phyloP scores from a whole-genome alignment of 1,140 invertebrate species.

The Physella acuta region DNA sequence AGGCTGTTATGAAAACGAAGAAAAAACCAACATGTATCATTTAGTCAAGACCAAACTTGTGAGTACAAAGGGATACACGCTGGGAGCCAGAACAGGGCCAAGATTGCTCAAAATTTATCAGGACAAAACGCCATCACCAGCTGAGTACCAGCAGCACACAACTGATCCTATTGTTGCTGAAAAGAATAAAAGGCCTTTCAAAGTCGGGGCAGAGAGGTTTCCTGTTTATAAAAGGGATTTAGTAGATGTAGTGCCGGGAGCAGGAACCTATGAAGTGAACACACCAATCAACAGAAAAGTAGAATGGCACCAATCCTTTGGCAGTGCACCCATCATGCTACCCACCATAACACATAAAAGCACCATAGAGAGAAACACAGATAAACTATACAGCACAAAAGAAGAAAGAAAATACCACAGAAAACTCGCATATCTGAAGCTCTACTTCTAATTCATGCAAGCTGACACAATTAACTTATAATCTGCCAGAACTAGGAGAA shows the following conservation, averaged over 20 bases:
- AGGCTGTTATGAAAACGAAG: too few species aligned
- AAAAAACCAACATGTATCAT: slow-evolving; percentile 54
- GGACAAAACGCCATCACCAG: slow-evolving; percentile 50
- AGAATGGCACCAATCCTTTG: too few species aligned
- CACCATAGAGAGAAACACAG: too few species aligned
- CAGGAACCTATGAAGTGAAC: too few species aligned
- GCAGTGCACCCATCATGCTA: slow-evolving; percentile 48
- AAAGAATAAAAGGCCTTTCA: slow-evolving; percentile 50
- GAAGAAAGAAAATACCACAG: slow-evolving; percentile 55
- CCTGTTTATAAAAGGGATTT: too few species aligned
- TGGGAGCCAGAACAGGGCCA: slow-evolving; percentile 50
- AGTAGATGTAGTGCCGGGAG: too few species aligned
- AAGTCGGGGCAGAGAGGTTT: slow-evolving; percentile 46
- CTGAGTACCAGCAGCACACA: too few species aligned
- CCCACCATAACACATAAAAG: slow-evolving; percentile 47
- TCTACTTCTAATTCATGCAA: slow-evolving; percentile 54
- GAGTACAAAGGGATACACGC: too few species aligned
- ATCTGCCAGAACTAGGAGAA: too few species aligned
- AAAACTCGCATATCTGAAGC: slow-evolving; percentile 55
- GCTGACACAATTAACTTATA: too few species aligned
- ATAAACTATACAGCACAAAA: slow-evolving; percentile 58
- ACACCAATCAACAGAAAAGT: slow-evolving; percentile 49
- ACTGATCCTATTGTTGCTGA: slow-evolving; percentile 43
- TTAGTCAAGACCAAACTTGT: slow-evolving; percentile 45
- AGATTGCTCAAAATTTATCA: slow-evolving; percentile 30